Conservation (phyloP, 2,888 invertebrate genomes). For the Cylloceria caligata region DNA sequence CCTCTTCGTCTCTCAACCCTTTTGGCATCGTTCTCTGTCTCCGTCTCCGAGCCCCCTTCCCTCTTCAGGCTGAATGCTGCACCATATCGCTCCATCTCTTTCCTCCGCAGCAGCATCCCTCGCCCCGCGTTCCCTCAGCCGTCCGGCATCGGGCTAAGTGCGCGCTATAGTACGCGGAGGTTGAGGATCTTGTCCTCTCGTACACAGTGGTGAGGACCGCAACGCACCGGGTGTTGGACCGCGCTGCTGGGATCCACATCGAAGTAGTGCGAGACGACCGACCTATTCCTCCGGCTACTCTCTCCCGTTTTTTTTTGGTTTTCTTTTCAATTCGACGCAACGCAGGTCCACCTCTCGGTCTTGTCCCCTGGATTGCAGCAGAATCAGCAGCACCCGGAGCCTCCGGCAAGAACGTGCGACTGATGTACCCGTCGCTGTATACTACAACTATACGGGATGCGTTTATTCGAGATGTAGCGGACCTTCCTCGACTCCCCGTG, state of each 20-base stretch:
- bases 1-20: constrained; percentile 62
- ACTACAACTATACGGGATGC: constrained; percentile 30
- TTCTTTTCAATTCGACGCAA: constrained; percentile 39
- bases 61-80: constrained; percentile 51
- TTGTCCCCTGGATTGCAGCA: constrained; percentile 29
- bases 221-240: constrained; percentile 69
- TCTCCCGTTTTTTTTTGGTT: constrained; percentile 20
- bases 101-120: constrained; percentile 60
- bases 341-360: constrained; percentile 15
- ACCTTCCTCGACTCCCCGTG: constrained; percentile 15
- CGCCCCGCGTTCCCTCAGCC: constrained; percentile 34
- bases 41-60: constrained; percentile 66
- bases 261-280: constrained; percentile 42
- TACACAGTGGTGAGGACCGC: constrained; percentile 74
- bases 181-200: constrained; percentile 72
- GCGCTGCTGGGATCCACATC: constrained; percentile 60
- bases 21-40: constrained; percentile 69
- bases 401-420: constrained; percentile 47
- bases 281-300: constrained; percentile 50
- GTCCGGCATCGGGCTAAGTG: constrained; percentile 74
- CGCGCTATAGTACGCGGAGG: constrained; percentile 75
- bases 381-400: constrained; percentile 42
- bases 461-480: constrained; percentile 32
- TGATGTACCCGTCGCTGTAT: constrained; percentile 47
- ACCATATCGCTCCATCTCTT: constrained; percentile 58